Percentiles rank a stretch among this genome's conserved stretches.
These are phyloP conservation scores for Chaetura pelagica DNA, from an alignment of 2,113 vertebrate genomes.

Conservation along the genomic window DNA sequence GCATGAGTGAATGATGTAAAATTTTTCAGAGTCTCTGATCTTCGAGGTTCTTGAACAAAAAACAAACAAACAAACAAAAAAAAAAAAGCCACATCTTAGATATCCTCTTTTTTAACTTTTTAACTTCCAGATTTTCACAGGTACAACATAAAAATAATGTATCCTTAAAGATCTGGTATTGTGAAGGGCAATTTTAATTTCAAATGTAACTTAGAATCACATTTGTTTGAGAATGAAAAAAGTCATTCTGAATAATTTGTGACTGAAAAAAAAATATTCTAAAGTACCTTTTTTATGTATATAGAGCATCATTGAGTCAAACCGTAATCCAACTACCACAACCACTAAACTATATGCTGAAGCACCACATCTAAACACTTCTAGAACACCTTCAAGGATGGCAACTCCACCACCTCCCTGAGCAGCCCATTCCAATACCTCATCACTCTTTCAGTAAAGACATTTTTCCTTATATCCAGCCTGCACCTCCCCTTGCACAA, in stretches of 20 bases:
- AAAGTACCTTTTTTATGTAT: not conserved
- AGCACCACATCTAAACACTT: too few relatives aligned
- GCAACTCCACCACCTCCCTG: too few relatives aligned
- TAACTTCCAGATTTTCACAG: not conserved
- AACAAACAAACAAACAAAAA: not conserved
- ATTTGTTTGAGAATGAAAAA: not conserved
- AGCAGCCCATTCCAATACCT: too few relatives aligned
- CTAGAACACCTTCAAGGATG: too few relatives aligned
- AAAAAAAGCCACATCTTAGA: not conserved
- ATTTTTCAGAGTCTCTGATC: not conserved
- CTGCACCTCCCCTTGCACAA: too few relatives aligned
- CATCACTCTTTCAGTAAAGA: too few relatives aligned
- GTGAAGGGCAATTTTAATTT: not conserved
- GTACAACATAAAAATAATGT: not conserved
- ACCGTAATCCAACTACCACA: too few relatives aligned
- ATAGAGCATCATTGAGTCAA: too few relatives aligned
- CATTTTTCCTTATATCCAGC: too few relatives aligned
- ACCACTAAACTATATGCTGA: too few relatives aligned
- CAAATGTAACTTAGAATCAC: not conserved
- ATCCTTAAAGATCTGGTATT: not conserved
- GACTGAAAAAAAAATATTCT: not conserved
- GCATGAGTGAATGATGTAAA: not conserved
- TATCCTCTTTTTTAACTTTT: not conserved
- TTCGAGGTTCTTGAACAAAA: not conserved
- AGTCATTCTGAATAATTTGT: not conserved